Evolutionary conservation across 2,888 invertebrate genomes (phyloP), one percentile per base, ranked within the genome.

Genomic region (Ormyrus labotus): DNA sequence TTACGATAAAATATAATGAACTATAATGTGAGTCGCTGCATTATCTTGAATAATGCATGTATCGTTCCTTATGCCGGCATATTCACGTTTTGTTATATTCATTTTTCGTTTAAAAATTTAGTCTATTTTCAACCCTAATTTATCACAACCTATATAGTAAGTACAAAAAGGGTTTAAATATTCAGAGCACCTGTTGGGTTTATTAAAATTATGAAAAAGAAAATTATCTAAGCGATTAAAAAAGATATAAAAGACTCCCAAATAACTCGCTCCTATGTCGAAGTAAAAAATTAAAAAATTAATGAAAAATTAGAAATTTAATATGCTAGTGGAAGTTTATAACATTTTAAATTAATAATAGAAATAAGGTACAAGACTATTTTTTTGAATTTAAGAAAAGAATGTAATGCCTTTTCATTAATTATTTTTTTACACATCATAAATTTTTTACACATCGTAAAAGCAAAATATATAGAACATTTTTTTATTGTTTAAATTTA

Each of bases 31-130:
- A 74, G 55, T 83, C 64, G 83, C 83, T 87, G 86, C 83, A 85
- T 86, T 84, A 86, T 85, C 85, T 84, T 87, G 85, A 86, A 85
- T 85, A 86, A 82, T 86, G 90, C 90, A 90, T 89, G 89, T 74
- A 83, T 83, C 80, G 85, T 85, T 84, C 87, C 85, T 87, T 88
- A 90, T 90, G 90, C 90, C 89, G 90, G 90, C 90, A 90, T 90
- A 90, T 90, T 90, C 86, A 85, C 84, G 84, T 81, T 85, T 84
- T 84, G 84, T 84, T 85, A 50, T 83, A 84, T 84, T 77, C 73
- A 70, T 86, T 85, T 78, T 81, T 71, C 84, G 83, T 75, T 83
- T 83, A 70, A 73, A 77, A 64, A 75, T 60, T 67, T 47, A 69
- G 13, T 63, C 45, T 60, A 71, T 76, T 69, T 76, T 73, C 65